Base-by-base conservation (phyloP, 2,797 vertebrate genomes). In the Tinamus major region DNA sequence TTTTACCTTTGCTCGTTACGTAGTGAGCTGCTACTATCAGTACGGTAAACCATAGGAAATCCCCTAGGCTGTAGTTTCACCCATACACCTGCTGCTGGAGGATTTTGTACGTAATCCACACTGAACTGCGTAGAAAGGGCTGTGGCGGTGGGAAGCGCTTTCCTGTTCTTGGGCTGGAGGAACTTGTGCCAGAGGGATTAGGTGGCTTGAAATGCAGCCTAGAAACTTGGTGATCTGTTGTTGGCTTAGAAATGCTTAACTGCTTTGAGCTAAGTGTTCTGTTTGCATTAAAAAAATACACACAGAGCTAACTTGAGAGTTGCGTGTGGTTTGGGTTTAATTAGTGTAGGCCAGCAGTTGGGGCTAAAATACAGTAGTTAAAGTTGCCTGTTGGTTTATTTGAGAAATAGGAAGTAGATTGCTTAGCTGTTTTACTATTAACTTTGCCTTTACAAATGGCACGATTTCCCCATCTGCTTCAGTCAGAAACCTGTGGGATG, bases 221-320 rank as follows among this genome's bases (percentile, higher is more conserved):
- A 27, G 78, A 11, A 49, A 17, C 31, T 26, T 17, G 85, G 37
- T 85, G n/a, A 3, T 69, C 48, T 0, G 0, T 61, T 79, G 29
- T 10, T 49, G 61, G 6, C 53, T 87, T 55, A 3, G 33, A 21
- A 65, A 24, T 1, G 27, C 48, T 59, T 2, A 12, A 51, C 0
- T 0, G 53, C 58, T 21, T 0, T 0, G 79, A 79, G 31, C 59
- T 65, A 11, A 4, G 78, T 4, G 0, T 1, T 0, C 5, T 2
- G 48, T 55, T 59, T 70, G 82, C 39, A 56, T 56, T 56, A n/a
- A n/a, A 29, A 29, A 29, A 53, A 20, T 17, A 0, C 8, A 44
- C 53, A 14, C 4, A 0, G 4, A 42, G 48, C 78, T 19, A 16
- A 13, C 59, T 68, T 4, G 8, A 42, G 46, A 58, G 48, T 61